Evolutionary conservation across 2,797 vertebrate genomes (phyloP).

Genomic region (Lophotriccus pileatus): DNA sequence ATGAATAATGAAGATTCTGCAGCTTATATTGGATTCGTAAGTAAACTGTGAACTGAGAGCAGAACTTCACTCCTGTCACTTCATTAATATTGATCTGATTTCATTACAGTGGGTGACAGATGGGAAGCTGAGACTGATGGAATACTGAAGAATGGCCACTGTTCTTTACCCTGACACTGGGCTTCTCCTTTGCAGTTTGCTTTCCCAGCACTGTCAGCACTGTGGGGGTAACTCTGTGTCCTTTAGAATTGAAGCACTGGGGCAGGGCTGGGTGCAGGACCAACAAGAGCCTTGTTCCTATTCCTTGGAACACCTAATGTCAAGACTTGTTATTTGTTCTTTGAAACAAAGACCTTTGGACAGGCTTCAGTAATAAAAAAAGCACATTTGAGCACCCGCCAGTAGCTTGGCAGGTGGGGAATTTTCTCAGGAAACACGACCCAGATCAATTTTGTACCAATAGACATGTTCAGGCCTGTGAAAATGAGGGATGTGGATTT

Average conservation of each 20-base stretch:
- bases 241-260: background rate
- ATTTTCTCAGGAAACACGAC: background rate
- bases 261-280: background rate
- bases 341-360: constrained; percentile 9
- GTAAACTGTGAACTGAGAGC: background rate
- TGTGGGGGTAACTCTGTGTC: background rate
- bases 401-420: background rate
- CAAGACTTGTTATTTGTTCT: background rate
- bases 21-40: background rate
- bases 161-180: background rate
- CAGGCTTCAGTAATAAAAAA: background rate
- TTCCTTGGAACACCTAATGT: background rate
- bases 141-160: background rate
- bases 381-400: background rate
- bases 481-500: background rate
- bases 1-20: background rate
- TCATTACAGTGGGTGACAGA: background rate
- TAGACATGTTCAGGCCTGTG: background rate
- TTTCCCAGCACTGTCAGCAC: background rate
- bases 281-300: background rate
- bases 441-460: background rate
- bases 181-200: background rate
- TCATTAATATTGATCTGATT: constrained; percentile 32
- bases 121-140: background rate
- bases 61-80: background rate